These are phyloP conservation scores for Camponotus floridanus DNA, from an alignment of 1,140 invertebrate species.

Conservation along the genomic window DNA sequence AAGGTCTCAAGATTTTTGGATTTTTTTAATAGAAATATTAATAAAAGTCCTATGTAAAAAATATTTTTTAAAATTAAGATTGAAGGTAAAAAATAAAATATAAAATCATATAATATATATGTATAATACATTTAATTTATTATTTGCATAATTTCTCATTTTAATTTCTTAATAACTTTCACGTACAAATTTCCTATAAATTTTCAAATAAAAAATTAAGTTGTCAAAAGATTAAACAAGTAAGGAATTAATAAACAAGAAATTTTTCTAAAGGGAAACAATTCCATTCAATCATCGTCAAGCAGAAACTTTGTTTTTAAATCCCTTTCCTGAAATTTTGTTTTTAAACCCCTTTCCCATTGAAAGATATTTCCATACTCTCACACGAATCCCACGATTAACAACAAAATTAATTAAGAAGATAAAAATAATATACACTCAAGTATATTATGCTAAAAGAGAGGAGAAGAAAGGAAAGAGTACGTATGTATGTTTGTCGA, in stretches of 20 bases:
- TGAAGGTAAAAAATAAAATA: background rate
- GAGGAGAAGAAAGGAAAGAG: slow-evolving; percentile 29
- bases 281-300: too few relatives aligned
- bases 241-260: background rate
- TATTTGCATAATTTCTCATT: too few relatives aligned
- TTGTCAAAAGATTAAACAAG: background rate
- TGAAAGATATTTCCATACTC: too few relatives aligned
- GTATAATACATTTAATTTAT: background rate
- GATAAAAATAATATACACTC: background rate
- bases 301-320: background rate
- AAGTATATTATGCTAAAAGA: background rate
- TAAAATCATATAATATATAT: background rate
- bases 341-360: background rate
- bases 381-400: background rate
- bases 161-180: too few relatives aligned
- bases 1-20: background rate
- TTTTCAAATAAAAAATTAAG: background rate
- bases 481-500: background rate
- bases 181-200: background rate
- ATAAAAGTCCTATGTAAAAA: background rate
- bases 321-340: background rate
- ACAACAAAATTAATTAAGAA: background rate
- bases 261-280: background rate
- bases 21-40: background rate
- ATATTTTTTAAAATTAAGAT: background rate